Conservation (phyloP, 2,113 vertebrate genomes). For the Albula glossodonta region DNA sequence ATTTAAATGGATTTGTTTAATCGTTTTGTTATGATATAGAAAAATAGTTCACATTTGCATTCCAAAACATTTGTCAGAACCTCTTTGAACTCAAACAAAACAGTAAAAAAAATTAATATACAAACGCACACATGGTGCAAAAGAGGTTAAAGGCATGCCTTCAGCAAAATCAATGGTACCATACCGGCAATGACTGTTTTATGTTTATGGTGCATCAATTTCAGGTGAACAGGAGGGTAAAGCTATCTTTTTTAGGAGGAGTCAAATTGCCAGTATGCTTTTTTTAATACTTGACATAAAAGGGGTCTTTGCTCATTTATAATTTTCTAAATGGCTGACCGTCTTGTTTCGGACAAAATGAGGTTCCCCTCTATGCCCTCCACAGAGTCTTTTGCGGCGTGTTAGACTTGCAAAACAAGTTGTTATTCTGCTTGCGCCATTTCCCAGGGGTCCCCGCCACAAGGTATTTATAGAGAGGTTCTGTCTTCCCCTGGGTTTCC, state of each 20-base stretch:
- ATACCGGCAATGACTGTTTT: not conserved
- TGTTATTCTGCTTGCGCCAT: slow-evolving; percentile 63
- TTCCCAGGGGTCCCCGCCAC: slow-evolving; percentile 60
- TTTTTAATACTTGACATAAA: not conserved
- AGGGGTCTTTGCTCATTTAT: not conserved
- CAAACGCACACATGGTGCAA: not conserved
- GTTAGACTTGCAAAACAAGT: slow-evolving; percentile 62
- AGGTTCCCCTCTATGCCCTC: not conserved
- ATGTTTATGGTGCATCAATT: not conserved
- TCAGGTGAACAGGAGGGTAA: not conserved
- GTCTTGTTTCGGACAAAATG: slow-evolving; percentile 4
- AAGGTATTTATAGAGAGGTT: slow-evolving; percentile 67
- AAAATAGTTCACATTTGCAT: not conserved
- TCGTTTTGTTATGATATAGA: not conserved
- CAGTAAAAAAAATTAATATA: not conserved
- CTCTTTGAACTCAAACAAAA: too few species aligned
- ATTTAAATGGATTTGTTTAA: not conserved
- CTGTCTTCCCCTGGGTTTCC: slow-evolving; percentile 55
- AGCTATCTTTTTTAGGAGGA: not conserved
- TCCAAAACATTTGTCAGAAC: too few species aligned
- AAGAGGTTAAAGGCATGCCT: not conserved
- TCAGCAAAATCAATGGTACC: not conserved
- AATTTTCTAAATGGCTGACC: not conserved
- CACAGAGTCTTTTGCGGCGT: not conserved
- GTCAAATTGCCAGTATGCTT: not conserved